A percentile compares a stretch with the other conserved stretches of the same genome.
These are phyloP conservation scores for Synanthedon andrenaeformis DNA, from an alignment of 2,888 invertebrate genomes.

Conservation along the genomic window DNA sequence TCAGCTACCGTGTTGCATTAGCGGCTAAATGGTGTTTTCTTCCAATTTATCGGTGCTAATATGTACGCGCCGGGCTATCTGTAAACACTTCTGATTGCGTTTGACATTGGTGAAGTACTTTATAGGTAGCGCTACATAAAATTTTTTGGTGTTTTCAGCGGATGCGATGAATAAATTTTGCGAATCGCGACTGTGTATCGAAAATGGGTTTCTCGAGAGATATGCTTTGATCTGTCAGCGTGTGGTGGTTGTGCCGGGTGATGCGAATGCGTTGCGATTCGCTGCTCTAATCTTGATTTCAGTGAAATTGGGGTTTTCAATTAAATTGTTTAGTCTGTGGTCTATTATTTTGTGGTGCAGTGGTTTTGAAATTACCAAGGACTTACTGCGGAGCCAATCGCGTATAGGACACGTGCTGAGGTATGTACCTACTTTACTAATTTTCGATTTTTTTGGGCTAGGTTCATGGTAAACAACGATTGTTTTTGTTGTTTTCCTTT, in stretches of 20 bases:
- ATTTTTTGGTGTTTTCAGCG: constrained; percentile 60
- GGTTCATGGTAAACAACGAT: too few relatives aligned
- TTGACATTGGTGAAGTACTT: constrained; percentile 28
- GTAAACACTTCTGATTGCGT: constrained; percentile 34
- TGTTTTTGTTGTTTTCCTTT: too few relatives aligned
- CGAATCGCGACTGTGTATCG: constrained; percentile 65
- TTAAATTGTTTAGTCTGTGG: constrained; percentile 20
- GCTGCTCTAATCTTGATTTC: constrained; percentile 32
- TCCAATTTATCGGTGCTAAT: constrained; percentile 50
- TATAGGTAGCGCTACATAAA: constrained; percentile 49
- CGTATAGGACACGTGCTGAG: constrained; percentile 46
- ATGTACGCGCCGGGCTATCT: constrained; percentile 42
- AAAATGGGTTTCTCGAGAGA: constrained; percentile 57
- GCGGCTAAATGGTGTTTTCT: constrained; percentile 52
- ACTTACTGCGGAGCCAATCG: constrained; percentile 24
- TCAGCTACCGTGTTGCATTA: constrained; percentile 40
- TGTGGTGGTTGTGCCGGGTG: constrained; percentile 57
- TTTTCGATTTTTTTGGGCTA: too few relatives aligned
- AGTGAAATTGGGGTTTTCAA: constrained; percentile 37
- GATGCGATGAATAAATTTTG: constrained; percentile 71
- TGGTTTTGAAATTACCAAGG: constrained; percentile 17
- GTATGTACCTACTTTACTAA: constrained; percentile 19
- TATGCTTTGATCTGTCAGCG: constrained; percentile 62
- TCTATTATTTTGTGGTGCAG: constrained; percentile 18
- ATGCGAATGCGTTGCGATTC: constrained; percentile 41